Evolutionary conservation across 2,797 vertebrate genomes (phyloP).

Genomic region (Protonibea diacanthus): DNA sequence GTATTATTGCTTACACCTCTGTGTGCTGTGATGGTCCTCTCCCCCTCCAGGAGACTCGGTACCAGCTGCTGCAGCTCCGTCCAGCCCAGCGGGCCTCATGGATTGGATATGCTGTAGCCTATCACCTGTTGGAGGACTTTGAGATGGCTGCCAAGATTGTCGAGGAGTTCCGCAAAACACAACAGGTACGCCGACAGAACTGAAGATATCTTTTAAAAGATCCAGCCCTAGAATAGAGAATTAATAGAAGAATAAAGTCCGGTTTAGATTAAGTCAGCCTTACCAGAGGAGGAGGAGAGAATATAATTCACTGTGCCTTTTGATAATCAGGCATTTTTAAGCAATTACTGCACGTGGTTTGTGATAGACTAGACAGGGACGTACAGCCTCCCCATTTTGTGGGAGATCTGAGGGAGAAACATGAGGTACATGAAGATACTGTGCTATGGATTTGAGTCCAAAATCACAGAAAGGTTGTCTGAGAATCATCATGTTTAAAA

Average conservation of each 20-base stretch:
- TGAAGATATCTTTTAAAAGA: not conserved
- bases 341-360: not conserved
- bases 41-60: constrained; percentile 76
- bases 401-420: no score
- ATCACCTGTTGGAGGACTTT: constrained; percentile 94
- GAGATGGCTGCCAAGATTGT: constrained; percentile 97
- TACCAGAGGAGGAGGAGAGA: not conserved
- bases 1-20: not conserved
- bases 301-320: not conserved
- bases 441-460: no score
- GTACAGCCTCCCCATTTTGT: not conserved
- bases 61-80: constrained; percentile 94
- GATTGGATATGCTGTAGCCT: constrained; percentile 96
- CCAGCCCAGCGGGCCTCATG: constrained; percentile 94
- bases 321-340: not conserved
- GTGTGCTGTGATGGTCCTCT: not conserved
- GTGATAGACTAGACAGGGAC: not conserved
- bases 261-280: not conserved
- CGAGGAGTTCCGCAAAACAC: constrained; percentile 96
- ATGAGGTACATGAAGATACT: no score
- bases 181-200: constrained; percentile 86
- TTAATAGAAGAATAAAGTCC: no score
- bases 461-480: no score
- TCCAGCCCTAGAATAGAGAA: not conserved
- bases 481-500: no score